phyloP scores from a whole-genome alignment of 2,888 invertebrate genomes.

The Petrophora chlorosata region DNA sequence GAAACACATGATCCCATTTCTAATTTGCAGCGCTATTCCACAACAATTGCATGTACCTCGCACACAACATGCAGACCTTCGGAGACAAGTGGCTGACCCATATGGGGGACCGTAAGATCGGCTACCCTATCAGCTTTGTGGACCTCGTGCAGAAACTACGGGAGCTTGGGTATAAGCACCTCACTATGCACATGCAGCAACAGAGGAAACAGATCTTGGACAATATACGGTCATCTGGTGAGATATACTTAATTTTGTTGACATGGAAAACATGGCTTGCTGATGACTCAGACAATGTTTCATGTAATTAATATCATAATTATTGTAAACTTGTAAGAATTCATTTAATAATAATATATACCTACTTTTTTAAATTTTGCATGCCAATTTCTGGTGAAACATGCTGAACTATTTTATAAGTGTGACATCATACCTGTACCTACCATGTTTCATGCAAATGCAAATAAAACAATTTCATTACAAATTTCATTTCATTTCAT shows the following conservation, averaged over 20 bases:
- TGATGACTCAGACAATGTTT: too few relatives aligned
- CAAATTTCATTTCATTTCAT: too few relatives aligned
- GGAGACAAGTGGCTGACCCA: conserved; percentile 87
- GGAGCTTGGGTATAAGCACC: conserved; percentile 86
- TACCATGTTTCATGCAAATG: too few relatives aligned
- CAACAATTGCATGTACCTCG: conserved; percentile 96
- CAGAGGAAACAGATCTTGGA: conserved; percentile 90
- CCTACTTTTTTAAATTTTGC: too few relatives aligned
- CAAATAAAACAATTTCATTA: too few relatives aligned
- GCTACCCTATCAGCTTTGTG: conserved; percentile 85
- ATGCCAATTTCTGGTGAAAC: too few relatives aligned
- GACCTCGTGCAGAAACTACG: conserved; percentile 88
- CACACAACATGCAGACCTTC: conserved; percentile 88
- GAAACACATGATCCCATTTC: neutral
- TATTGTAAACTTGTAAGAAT: too few relatives aligned
- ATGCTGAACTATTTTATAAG: too few relatives aligned
- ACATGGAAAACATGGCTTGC: neutral
- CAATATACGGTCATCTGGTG: conserved; percentile 90
- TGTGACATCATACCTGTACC: too few relatives aligned
- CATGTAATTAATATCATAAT: too few relatives aligned
- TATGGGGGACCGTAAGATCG: conserved; percentile 80
- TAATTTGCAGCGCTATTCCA: conserved; percentile 88
- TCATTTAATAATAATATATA: too few relatives aligned
- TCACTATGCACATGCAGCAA: conserved; percentile 88
- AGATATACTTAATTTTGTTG: too few relatives aligned